Conservation (phyloP, 1,140 invertebrate genomes). For the Drosophila seguyi region DNA sequence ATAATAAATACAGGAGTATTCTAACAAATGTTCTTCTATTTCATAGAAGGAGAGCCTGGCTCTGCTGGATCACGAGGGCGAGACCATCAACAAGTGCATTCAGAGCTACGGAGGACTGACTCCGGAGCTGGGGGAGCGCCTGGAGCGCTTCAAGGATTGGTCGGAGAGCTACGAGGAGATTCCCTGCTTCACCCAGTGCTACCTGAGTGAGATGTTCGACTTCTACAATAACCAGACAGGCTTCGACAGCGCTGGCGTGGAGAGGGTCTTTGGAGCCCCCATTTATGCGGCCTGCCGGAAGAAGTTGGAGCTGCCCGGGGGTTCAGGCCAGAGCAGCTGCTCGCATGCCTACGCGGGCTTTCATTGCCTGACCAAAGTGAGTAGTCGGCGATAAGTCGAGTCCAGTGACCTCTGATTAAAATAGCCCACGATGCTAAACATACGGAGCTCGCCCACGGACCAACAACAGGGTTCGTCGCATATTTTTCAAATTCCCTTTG, state of each 20-base stretch:
- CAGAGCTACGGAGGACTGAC: slow-evolving; percentile 62
- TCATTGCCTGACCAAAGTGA: slow-evolving; percentile 75
- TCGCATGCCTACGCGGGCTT: slow-evolving; percentile 72
- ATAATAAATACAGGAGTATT: accelerated
- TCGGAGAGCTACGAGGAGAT: slow-evolving; percentile 68
- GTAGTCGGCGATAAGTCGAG: slow-evolving; percentile 47
- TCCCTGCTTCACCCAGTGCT: slow-evolving; percentile 76
- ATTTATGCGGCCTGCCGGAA: slow-evolving; percentile 57
- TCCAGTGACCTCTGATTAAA: slow-evolving; percentile 36
- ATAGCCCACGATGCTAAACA: background rate
- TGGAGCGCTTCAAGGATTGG: slow-evolving; percentile 70
- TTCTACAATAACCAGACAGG: slow-evolving; percentile 64
- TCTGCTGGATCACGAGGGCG: slow-evolving; percentile 38
- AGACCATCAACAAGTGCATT: slow-evolving; percentile 54
- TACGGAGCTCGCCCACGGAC: background rate
- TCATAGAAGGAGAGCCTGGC: slow-evolving; percentile 26
- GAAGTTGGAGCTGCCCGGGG: slow-evolving; percentile 33
- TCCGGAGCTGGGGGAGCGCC: slow-evolving; percentile 38
- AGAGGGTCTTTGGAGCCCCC: slow-evolving; percentile 52
- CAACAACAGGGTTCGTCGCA: too few relatives aligned
- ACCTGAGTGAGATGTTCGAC: slow-evolving; percentile 67
- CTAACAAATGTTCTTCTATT: background rate
- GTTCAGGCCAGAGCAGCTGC: slow-evolving; percentile 47
- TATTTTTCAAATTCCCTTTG: too few relatives aligned
- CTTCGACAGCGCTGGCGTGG: slow-evolving; percentile 50